A percentile compares a stretch with the other conserved stretches of the same genome.
Conservation (phyloP, 2,888 invertebrate species). For the Ophion obscuratus region DNA sequence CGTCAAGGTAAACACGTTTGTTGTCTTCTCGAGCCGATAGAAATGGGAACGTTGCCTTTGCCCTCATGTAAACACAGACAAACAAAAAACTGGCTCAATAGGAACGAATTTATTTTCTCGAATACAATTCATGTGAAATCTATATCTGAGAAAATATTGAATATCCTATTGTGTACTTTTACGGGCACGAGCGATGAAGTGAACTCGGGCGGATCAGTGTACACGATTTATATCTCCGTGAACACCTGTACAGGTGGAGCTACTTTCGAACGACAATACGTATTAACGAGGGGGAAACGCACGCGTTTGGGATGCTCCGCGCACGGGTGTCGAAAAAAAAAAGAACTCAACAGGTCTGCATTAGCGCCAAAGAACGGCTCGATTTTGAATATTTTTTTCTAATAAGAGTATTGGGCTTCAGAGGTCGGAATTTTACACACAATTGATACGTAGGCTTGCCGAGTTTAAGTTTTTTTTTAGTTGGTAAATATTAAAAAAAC, state of each 20-base stretch:
- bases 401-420: not conserved
- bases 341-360: not conserved
- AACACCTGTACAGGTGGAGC: constrained; percentile 28
- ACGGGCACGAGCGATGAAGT: constrained; percentile 6
- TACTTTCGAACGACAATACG: constrained; percentile 53
- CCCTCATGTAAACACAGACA: not conserved
- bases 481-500: too few species aligned
- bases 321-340: not conserved
- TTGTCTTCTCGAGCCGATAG: constrained; percentile 54
- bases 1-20: constrained; percentile 67
- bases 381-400: not conserved
- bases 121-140: not conserved
- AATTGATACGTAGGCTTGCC: too few species aligned
- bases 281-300: constrained; percentile 19
- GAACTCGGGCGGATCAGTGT: constrained; percentile 14
- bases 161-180: constrained; percentile 22
- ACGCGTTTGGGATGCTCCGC: not conserved
- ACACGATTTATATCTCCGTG: constrained; percentile 9
- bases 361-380: not conserved
- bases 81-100: not conserved
- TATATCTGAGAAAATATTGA: not conserved
- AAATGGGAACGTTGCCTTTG: constrained; percentile 58
- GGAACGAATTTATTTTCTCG: constrained; percentile 2
- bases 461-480: too few species aligned
- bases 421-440: not conserved